Base-by-base conservation (phyloP, 2,888 invertebrate genomes). In the Acleris laterana region DNA sequence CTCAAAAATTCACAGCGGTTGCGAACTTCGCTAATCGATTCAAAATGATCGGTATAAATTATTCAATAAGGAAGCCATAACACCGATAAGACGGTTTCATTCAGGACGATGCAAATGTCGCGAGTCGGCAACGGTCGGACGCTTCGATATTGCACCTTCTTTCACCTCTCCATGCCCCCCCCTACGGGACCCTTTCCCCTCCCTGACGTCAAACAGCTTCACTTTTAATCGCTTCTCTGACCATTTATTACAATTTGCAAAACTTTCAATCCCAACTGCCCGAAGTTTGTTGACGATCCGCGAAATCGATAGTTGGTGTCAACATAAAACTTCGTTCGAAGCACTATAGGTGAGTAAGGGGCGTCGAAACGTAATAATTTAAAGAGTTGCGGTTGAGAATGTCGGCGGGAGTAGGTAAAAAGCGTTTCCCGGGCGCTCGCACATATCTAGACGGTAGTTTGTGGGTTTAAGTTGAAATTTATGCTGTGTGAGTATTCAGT, bases 401-500 rank as follows among this genome's bases (percentile, higher is more conserved):
- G 81, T 80, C 70, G 76, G 77, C 72, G 72, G 74, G 84, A 82
- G 55, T 66, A 84, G 85, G 83, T 85, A 87, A 89, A 90, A 90
- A 89, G 81, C 89, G 87, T 77, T 85, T 83, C 85, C 80, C 74
- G 78, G 72, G 80, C 84, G 88, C 85, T 84, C 83, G 81, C 84
- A 85, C 84, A 86, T 88, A 85, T 84, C 84, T 81, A 82, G 81
- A 82, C 78, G 75, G 76, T 80, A 88, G 83, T 87, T 66, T 87
- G 87, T 81, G 82, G 81, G 83, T 85, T 89, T 85, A 81, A 87
- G 80, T 87, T 82, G 79, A 83, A 89, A 91, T 90, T 90, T 89
- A 90, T 89, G 81, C 81, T 77, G 81, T 81, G 85, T 74, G 80
- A 84, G 84, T 82, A 83, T 86, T 83, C 80, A 76, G 80, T 78